A percentile compares a stretch with the other conserved stretches of the same genome.
Evolutionary conservation across 2,797 vertebrate species (phyloP).

Genomic region (Eremophila alpestris): DNA sequence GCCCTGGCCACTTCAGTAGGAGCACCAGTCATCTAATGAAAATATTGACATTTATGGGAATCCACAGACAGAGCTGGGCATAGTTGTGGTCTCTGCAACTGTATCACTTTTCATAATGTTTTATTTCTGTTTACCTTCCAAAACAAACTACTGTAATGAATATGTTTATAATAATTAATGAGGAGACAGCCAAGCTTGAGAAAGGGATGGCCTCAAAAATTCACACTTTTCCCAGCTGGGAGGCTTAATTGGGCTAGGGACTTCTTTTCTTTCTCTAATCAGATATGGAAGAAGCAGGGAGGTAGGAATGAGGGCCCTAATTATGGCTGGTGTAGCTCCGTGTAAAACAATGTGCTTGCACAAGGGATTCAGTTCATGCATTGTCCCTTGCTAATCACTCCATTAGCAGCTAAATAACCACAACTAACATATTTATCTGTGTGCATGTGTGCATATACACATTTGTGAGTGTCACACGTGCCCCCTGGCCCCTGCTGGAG

Average conservation of each 20-base stretch:
- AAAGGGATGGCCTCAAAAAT: neutral
- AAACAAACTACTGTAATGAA: conserved; percentile 58
- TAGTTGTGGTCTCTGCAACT: conserved; percentile 29
- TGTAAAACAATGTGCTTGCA: neutral
- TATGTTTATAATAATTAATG: conserved; percentile 34
- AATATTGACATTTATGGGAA: conserved; percentile 57
- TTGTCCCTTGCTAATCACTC: conserved; percentile 3
- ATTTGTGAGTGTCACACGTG: neutral
- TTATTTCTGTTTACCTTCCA: conserved; percentile 61
- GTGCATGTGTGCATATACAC: rapidly evolving
- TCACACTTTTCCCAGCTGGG: neutral
- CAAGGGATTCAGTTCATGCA: neutral
- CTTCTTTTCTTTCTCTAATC: conserved; percentile 6
- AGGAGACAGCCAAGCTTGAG: neutral
- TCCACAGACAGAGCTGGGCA: conserved; percentile 6
- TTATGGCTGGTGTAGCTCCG: neutral
- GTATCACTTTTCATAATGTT: conserved; percentile 44
- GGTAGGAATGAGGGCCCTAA: neutral
- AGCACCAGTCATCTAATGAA: conserved; percentile 24
- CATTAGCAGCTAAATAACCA: neutral
- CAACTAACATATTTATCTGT: neutral
- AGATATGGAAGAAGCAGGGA: neutral
- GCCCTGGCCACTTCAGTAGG: neutral
- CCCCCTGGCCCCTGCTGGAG: neutral
- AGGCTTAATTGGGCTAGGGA: neutral